A percentile compares a stretch with the other conserved stretches of the same genome.
phyloP scores from a whole-genome alignment of 1,140 invertebrate genomes.

The Eulimnadia texana region DNA sequence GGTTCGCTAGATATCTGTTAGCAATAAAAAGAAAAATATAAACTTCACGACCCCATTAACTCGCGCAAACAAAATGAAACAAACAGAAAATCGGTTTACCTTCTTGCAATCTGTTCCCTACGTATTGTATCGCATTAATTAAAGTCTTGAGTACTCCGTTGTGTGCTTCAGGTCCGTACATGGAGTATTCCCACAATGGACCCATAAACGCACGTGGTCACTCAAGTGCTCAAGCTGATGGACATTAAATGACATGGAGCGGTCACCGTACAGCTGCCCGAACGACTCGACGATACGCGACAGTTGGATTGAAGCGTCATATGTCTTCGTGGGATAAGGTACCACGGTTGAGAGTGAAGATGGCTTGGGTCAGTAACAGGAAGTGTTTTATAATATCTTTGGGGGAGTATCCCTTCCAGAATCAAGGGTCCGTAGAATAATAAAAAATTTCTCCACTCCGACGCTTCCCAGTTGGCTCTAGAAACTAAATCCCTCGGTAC shows the following conservation, averaged over 20 bases:
- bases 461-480: neutral
- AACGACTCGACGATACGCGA: neutral
- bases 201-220: neutral
- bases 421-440: neutral
- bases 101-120: neutral
- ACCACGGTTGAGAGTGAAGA: neutral
- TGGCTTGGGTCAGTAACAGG: neutral
- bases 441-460: neutral
- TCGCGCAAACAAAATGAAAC: neutral
- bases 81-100: neutral
- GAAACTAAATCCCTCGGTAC: neutral
- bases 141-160: neutral
- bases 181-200: neutral
- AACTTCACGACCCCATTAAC: too few species aligned
- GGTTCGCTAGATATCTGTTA: neutral
- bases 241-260: neutral
- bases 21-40: too few species aligned
- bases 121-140: neutral
- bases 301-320: neutral
- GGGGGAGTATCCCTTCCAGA: neutral
- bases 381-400: neutral
- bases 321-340: neutral
- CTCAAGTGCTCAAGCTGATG: neutral
- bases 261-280: neutral
- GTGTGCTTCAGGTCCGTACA: neutral